Percentiles rank a stretch among this genome's conserved stretches.
Conservation (phyloP, 1,140 invertebrate species). For the Hyles vespertilio region DNA sequence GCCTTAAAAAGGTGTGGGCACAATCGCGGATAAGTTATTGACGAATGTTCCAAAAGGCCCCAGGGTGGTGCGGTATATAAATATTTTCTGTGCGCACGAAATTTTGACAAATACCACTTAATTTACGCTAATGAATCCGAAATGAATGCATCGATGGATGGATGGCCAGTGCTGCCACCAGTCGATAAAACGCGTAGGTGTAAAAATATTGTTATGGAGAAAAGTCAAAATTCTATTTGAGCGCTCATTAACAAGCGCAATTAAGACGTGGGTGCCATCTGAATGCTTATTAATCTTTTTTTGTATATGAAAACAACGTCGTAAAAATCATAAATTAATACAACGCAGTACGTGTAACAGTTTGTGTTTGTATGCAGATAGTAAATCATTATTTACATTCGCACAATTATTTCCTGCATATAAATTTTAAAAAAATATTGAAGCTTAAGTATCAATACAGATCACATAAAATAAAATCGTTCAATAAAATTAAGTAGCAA, state of each 20-base stretch:
- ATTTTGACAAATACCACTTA: slow-evolving; percentile 72
- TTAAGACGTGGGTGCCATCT: too few relatives aligned
- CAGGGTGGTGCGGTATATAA: slow-evolving; percentile 43
- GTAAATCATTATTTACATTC: too few relatives aligned
- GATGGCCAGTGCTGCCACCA: slow-evolving; percentile 25
- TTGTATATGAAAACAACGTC: too few relatives aligned
- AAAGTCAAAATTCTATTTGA: too few relatives aligned
- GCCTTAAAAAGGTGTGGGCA: slow-evolving; percentile 36
- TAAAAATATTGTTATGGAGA: slow-evolving; percentile 14
- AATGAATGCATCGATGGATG: slow-evolving; percentile 56
- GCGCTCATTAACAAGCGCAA: too few relatives aligned
- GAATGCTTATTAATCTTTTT: too few relatives aligned
- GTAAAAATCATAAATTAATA: too few relatives aligned
- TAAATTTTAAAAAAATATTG: too few relatives aligned
- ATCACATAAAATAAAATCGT: slow-evolving; percentile 1
- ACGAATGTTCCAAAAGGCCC: slow-evolving; percentile 30
- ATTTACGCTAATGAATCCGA: slow-evolving; percentile 69
- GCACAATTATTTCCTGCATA: too few relatives aligned
- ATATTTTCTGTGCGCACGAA: slow-evolving; percentile 59
- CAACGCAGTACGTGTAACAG: too few relatives aligned
- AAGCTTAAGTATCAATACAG: background rate
- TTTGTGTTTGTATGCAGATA: too few relatives aligned
- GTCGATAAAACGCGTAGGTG: slow-evolving; percentile 23
- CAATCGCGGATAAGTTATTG: slow-evolving; percentile 36
- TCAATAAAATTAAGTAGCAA: background rate